Evolutionary conservation across 2,888 invertebrate species (phyloP).

Genomic region (Conistra vaccinii): DNA sequence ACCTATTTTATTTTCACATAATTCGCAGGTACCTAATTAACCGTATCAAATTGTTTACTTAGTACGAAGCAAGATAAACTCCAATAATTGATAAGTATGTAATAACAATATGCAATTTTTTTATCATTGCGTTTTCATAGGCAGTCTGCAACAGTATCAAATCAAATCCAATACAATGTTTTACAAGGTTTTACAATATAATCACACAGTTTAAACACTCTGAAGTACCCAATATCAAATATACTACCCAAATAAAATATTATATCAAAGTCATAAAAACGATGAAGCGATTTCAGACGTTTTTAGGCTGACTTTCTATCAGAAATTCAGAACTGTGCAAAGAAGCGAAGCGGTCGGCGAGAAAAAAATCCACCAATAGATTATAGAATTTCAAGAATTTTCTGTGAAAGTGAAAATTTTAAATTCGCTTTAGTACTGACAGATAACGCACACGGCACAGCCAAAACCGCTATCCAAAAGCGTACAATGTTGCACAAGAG

Average conservation of each 20-base stretch:
- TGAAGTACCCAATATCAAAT: background rate
- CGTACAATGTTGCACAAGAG: too few species aligned
- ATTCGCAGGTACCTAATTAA: background rate
- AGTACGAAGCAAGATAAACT: background rate
- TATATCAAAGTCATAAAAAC: background rate
- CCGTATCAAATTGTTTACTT: background rate
- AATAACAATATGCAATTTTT: background rate
- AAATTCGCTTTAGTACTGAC: too few species aligned
- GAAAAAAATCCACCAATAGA: background rate
- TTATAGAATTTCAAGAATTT: too few species aligned
- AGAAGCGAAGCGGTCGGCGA: background rate
- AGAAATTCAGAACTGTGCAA: background rate
- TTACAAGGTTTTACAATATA: slow-evolving; percentile 14
- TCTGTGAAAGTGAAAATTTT: background rate
- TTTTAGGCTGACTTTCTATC: background rate
- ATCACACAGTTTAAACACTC: background rate
- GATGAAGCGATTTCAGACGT: background rate
- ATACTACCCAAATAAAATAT: background rate
- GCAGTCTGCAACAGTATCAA: slow-evolving; percentile 4
- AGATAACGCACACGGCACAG: background rate
- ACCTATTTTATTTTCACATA: background rate
- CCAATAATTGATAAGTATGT: background rate
- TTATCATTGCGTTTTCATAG: background rate
- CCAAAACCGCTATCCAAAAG: background rate
- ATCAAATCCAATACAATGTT: slow-evolving; percentile 22